These are phyloP conservation scores for Seriola aureovittata DNA, from an alignment of 2,113 vertebrate genomes.

Conservation along the genomic window DNA sequence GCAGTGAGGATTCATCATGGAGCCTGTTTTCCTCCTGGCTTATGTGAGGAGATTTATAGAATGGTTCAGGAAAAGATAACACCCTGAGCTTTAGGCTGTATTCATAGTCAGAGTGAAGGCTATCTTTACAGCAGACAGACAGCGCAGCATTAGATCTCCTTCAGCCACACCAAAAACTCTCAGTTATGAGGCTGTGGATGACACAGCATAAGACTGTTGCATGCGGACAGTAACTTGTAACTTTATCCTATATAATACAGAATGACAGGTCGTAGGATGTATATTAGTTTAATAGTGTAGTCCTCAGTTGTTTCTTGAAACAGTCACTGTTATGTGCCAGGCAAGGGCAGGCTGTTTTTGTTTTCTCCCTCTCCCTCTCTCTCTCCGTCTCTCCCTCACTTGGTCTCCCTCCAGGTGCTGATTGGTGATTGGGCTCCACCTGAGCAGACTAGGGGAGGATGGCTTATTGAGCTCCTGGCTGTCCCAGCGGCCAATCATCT, in stretches of 20 bases:
- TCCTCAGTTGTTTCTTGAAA: background rate
- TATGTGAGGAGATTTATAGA: slow-evolving; percentile 52
- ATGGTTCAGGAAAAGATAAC: slow-evolving; percentile 17
- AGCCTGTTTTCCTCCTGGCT: background rate
- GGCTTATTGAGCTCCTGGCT: no score
- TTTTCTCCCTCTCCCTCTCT: no score
- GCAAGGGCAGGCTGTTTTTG: no score
- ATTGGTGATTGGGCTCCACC: no score
- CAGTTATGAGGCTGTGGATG: background rate
- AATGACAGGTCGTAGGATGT: background rate
- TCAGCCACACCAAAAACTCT: background rate
- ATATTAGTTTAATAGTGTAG: background rate
- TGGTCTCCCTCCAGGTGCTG: no score
- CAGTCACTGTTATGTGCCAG: no score
- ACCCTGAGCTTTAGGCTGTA: slow-evolving; percentile 31
- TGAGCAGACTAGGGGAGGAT: no score
- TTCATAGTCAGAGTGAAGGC: slow-evolving; percentile 29
- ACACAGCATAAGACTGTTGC: background rate
- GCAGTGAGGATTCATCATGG: background rate
- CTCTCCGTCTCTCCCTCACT: no score
- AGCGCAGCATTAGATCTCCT: slow-evolving; percentile 5
- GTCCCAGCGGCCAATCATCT: no score
- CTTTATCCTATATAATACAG: background rate
- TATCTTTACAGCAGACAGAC: background rate
- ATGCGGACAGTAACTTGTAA: background rate